Evolutionary conservation across 1,140 invertebrate species (phyloP), one percentile per base, ranked within the genome.

Genomic region (Lordiphosa clarofinis): DNA sequence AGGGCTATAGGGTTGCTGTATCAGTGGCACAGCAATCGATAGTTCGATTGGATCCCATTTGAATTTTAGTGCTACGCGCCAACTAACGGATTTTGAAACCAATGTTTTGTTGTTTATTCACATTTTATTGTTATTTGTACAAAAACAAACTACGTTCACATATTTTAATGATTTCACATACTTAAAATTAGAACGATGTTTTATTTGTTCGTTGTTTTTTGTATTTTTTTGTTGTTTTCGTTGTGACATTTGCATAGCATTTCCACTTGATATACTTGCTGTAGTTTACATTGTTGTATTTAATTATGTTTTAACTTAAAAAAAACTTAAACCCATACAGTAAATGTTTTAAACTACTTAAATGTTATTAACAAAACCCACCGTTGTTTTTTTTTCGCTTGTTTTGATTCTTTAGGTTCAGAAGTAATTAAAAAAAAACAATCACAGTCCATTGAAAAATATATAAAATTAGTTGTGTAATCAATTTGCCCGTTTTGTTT

Each of bases 401-500:
- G 38, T 15, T 56, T 64, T 35, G 47, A 3, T n/a, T 55, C 7
- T 56, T 64, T 42, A 60, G 49, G 56, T 48, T 50, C 38, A 43
- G 44, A 67, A 58, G 64, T 76, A 76, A 53, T 64, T 39, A 64
- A 66, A 65, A 65, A 81, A 68, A 76, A 79, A 84, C 78, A 84
- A 84, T 84, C 78, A 84, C 78, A 84, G 78, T 84, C 78, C 78
- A 84, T 84, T 84, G 78, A 84, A 84, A 57, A 73, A 78, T 84
- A 70, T 73, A 84, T 78, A 78, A 84, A 78, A 82, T 84, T 70
- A 82, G 39, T 82, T 73, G 70, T 63, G 68, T 64, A 49, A 72
- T 60, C 59, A 56, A 63, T 58, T 6, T 60, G 70, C 66, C 75
- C 75, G 58, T 68, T 69, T 63, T 28, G 9, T 42, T 46, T 33